Base-by-base conservation (phyloP, 1,140 invertebrate species). In the Pectinophora gossypiella region DNA sequence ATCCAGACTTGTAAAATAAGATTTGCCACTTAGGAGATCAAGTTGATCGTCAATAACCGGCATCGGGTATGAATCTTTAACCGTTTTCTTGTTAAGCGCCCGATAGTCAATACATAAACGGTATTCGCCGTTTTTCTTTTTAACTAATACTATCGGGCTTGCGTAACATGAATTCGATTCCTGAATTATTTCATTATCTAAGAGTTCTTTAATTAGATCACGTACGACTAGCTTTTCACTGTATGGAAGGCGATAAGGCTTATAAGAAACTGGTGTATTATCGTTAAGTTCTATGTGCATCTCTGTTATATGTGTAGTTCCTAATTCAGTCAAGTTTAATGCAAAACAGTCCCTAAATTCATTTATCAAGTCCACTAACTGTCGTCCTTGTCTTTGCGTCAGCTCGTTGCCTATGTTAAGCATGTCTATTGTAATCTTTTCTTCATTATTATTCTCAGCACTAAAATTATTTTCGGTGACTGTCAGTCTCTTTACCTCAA, bases 31-130 rank as follows among this genome's bases (percentile, higher is more conserved):
- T 15, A 64, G 57, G 2, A 19, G 36, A 36, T 49, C 49, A 5
- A 49, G 13, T 36, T 63, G 60, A 35, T 44, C 42, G 10, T 21
- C 42, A 44, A 44, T 44, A 7, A 44, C 18, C 19, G 42, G 42
- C 42, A 44, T 67, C 6, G 48, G 57, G 27, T 57, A 61, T 5
- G 32, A 9, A 50, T 60, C 56, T 27, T 52, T 59, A 36, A 57
- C 45, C 15, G 60, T 63, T 13, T 46, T 54, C 5, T 36, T 19
- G 61, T 90, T 90, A 0, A 66, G 40, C 1, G 59, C 48, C 9
- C 68, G 20, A 48, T 67, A 72, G 42, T 69, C 66, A 67, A n/a
- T 60, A 9, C 61, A 56, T 67, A n/a, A 43, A 35, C 65, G 32
- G 12, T 55, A 22, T 16, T 71, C 53, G 0, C 59, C 59, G 38